Percentiles rank a stretch among this genome's conserved stretches.
Conservation (phyloP, 2,113 vertebrate genomes). For the Natator depressus region DNA sequence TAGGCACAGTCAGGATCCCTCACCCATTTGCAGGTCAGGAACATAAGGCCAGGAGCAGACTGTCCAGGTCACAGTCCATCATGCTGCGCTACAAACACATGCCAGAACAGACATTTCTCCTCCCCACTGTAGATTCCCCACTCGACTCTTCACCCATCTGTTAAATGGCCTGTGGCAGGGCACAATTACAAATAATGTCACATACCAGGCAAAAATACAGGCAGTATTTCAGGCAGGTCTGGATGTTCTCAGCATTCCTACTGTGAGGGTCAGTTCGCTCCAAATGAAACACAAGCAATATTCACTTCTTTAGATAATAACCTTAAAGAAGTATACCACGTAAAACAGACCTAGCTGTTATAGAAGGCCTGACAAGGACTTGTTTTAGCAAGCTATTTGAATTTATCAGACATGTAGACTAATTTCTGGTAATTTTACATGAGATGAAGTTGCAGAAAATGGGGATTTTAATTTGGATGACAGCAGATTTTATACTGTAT, state of each 20-base stretch:
- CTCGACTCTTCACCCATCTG: background rate
- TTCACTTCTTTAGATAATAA: too few species aligned
- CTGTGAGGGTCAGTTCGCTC: too few species aligned
- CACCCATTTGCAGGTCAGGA: background rate
- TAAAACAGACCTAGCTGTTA: background rate
- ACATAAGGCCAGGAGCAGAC: background rate
- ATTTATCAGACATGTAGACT: background rate
- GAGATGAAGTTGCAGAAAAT: background rate
- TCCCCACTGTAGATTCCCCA: background rate
- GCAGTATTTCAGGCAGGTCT: background rate
- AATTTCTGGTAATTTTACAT: background rate
- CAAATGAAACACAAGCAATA: too few species aligned
- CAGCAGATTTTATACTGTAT: background rate
- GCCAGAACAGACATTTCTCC: background rate
- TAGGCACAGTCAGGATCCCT: background rate
- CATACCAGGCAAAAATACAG: background rate
- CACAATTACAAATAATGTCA: background rate
- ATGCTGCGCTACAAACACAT: background rate
- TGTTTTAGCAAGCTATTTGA: background rate
- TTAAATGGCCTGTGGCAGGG: background rate
- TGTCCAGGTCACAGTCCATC: background rate
- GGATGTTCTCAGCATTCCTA: background rate
- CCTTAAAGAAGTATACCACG: background rate
- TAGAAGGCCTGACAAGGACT: background rate
- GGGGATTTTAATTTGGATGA: conserved; percentile 1